These are phyloP conservation scores for Boleophthalmus pectinirostris DNA, from an alignment of 2,113 vertebrate genomes.

Conservation along the genomic window DNA sequence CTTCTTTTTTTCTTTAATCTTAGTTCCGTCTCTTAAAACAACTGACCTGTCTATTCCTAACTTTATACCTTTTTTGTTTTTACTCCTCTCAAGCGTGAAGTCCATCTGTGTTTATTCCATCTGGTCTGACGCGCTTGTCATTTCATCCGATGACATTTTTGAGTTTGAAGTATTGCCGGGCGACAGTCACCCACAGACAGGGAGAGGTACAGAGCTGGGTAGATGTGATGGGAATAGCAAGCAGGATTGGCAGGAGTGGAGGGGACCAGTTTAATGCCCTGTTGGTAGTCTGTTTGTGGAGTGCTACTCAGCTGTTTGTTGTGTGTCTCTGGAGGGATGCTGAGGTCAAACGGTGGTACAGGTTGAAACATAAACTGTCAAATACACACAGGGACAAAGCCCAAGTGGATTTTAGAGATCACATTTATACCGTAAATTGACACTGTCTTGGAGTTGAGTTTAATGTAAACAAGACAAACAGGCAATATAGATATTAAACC, in stretches of 20 bases:
- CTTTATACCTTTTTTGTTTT: slow-evolving; percentile 19
- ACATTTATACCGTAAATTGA: too few relatives aligned
- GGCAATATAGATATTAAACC: too few relatives aligned
- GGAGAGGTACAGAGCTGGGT: slow-evolving; percentile 41
- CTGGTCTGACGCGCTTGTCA: slow-evolving; percentile 24
- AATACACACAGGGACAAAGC: slow-evolving; percentile 7
- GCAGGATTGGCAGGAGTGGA: background rate
- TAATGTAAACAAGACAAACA: too few relatives aligned
- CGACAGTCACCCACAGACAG: slow-evolving; percentile 56
- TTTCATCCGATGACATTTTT: slow-evolving; percentile 61
- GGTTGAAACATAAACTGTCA: slow-evolving; percentile 38
- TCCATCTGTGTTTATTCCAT: slow-evolving; percentile 33
- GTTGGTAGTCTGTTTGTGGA: slow-evolving; percentile 23
- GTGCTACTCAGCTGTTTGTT: slow-evolving; percentile 19
- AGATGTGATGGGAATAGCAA: slow-evolving; percentile 29
- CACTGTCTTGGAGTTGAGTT: too few relatives aligned
- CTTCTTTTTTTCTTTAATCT: slow-evolving; percentile 12
- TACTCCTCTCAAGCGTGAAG: slow-evolving; percentile 30
- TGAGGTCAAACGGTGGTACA: slow-evolving; percentile 50
- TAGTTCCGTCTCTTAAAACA: slow-evolving; percentile 12
- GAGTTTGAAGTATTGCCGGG: slow-evolving; percentile 60
- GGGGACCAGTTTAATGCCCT: slow-evolving; percentile 14
- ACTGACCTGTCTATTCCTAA: slow-evolving; percentile 22
- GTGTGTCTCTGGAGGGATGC: slow-evolving; percentile 3
- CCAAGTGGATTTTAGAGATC: too few relatives aligned